Evolutionary conservation across 2,113 vertebrate genomes (phyloP).

Genomic region (Athene noctua): DNA sequence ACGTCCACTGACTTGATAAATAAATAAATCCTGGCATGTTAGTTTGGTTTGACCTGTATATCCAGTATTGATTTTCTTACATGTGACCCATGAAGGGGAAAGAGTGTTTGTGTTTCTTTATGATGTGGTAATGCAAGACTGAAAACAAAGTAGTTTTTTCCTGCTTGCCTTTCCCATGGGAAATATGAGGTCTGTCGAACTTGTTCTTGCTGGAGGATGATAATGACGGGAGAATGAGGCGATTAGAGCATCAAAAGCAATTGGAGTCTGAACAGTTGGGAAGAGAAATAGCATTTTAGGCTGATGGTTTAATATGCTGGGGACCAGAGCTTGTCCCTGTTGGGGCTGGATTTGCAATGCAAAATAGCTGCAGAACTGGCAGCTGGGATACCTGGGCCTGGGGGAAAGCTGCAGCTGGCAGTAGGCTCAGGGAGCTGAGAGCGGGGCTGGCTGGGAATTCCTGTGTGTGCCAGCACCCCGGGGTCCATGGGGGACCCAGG

Average conservation of each 20-base stretch:
- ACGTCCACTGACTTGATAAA: neutral
- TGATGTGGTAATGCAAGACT: neutral
- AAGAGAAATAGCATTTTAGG: neutral
- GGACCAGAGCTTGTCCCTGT: neutral
- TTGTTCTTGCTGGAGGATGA: neutral
- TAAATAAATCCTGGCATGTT: neutral
- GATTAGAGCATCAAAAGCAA: constrained; percentile 1
- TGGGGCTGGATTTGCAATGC: neutral
- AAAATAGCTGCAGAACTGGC: neutral
- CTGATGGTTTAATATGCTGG: neutral
- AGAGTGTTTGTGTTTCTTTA: neutral
- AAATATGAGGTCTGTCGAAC: neutral
- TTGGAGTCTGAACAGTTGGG: neutral
- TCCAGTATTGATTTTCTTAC: constrained; percentile 23
- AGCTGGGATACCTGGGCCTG: neutral
- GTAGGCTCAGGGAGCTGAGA: neutral
- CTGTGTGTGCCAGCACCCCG: accelerated
- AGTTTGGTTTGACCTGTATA: constrained; percentile 12
- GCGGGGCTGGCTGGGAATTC: neutral
- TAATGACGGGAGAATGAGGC: neutral
- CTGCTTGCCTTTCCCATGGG: constrained; percentile 31
- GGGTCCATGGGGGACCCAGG: accelerated
- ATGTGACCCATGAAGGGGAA: neutral
- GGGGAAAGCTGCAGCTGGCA: neutral
- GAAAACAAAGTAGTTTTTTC: neutral